Evolutionary conservation across 2,113 vertebrate species (phyloP).

Genomic region (Porphyrio hochstetteri): DNA sequence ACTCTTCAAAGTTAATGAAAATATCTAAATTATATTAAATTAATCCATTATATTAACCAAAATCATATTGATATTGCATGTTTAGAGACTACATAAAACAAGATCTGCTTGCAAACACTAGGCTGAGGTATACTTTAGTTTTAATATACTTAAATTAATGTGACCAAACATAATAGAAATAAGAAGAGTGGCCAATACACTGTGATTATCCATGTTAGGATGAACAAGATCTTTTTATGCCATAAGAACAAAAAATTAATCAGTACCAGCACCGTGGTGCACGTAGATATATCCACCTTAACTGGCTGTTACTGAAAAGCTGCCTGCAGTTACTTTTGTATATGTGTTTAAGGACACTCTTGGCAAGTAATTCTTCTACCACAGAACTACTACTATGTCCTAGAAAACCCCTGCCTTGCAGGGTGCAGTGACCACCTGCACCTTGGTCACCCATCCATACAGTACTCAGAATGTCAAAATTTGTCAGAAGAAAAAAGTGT

Average conservation of each 20-base stretch:
- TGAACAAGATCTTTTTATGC: not conserved
- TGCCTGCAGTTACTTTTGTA: not conserved
- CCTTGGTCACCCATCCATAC: fast-evolving
- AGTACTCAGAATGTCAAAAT: not conserved
- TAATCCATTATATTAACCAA: not conserved
- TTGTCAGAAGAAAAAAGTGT: not conserved
- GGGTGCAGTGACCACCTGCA: not conserved
- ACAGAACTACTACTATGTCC: not conserved
- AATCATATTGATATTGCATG: not conserved
- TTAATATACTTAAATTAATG: not conserved
- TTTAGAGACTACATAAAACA: not conserved
- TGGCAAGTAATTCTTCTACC: too few relatives aligned
- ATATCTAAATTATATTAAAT: not conserved
- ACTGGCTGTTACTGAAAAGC: not conserved
- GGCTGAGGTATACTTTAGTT: not conserved
- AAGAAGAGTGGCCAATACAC: not conserved
- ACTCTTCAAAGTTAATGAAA: not conserved
- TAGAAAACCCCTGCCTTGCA: not conserved
- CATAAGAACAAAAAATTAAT: not conserved
- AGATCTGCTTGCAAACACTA: not conserved
- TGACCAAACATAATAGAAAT: not conserved
- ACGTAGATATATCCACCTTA: not conserved
- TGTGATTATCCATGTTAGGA: not conserved
- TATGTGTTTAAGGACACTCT: not conserved
- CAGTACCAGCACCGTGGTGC: fast-evolving